These are phyloP conservation scores for Microplitis deprimator DNA, from an alignment of 2,888 invertebrate genomes.

Conservation along the genomic window DNA sequence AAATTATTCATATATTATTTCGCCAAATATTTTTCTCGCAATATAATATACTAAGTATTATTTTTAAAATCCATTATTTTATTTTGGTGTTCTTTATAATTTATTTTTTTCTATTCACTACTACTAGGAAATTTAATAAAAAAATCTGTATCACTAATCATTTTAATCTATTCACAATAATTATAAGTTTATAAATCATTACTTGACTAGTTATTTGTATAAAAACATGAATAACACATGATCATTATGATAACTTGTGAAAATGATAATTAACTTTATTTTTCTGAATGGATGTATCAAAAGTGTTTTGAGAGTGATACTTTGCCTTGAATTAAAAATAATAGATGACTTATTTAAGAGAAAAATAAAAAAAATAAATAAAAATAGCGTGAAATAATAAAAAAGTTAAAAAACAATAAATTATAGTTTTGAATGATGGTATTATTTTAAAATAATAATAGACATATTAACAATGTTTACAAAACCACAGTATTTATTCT, in stretches of 20 bases:
- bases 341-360: background rate
- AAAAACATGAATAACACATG: background rate
- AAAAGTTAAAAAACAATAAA: background rate
- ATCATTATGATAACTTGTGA: background rate
- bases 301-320: background rate
- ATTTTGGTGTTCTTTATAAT: background rate
- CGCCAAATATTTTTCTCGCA: slow-evolving; percentile 34
- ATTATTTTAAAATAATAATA: slow-evolving; percentile 4
- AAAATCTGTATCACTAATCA: background rate
- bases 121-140: background rate
- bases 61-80: background rate
- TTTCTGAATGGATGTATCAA: slow-evolving; percentile 4
- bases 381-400: background rate
- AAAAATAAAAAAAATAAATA: background rate
- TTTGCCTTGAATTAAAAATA: slow-evolving; percentile 1
- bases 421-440: background rate
- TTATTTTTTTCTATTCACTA: background rate
- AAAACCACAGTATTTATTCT: slow-evolving; percentile 8
- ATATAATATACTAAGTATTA: slow-evolving; percentile 18
- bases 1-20: background rate
- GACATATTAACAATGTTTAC: slow-evolving; percentile 1
- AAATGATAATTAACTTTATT: background rate
- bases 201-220: background rate
- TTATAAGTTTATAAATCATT: too few species aligned
- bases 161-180: too few species aligned